phyloP scores from a whole-genome alignment of 2,888 invertebrate species.

The Campopleginae sp. region DNA sequence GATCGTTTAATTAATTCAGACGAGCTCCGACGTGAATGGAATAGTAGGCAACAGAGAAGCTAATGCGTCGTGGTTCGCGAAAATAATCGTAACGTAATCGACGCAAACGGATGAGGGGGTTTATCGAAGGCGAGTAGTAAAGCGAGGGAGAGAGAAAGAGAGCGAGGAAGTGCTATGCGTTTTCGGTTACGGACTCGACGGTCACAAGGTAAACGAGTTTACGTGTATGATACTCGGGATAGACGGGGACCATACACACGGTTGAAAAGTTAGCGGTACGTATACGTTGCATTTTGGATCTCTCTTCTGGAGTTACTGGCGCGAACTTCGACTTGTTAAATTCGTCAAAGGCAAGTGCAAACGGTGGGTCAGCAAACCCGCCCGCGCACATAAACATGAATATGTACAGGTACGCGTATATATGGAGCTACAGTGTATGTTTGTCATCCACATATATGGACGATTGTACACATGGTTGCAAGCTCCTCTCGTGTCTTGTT shows the following conservation, averaged over 20 bases:
- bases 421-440: background rate
- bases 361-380: conserved; percentile 50
- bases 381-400: conserved; percentile 17
- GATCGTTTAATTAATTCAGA: background rate
- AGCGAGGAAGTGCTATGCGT: background rate
- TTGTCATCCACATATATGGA: background rate
- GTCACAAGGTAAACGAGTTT: conserved; percentile 26
- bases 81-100: background rate
- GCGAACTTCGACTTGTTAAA: conserved; percentile 63
- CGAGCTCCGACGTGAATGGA: background rate
- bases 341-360: conserved; percentile 66
- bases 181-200: conserved; percentile 18
- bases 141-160: background rate
- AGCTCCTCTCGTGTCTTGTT: conserved; percentile 6
- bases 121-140: background rate
- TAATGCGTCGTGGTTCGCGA: background rate
- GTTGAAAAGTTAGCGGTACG: conserved; percentile 17
- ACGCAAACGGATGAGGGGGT: background rate
- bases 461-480: conserved; percentile 14
- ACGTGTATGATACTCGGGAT: conserved; percentile 29
- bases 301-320: conserved; percentile 30
- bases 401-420: conserved; percentile 15
- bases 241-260: conserved; percentile 1
- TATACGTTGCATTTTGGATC: conserved; percentile 19
- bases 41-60: background rate